Evolutionary conservation across 2,113 vertebrate species (phyloP), one percentile per base, ranked within the genome.

Genomic region (Salvelinus namaycush): DNA sequence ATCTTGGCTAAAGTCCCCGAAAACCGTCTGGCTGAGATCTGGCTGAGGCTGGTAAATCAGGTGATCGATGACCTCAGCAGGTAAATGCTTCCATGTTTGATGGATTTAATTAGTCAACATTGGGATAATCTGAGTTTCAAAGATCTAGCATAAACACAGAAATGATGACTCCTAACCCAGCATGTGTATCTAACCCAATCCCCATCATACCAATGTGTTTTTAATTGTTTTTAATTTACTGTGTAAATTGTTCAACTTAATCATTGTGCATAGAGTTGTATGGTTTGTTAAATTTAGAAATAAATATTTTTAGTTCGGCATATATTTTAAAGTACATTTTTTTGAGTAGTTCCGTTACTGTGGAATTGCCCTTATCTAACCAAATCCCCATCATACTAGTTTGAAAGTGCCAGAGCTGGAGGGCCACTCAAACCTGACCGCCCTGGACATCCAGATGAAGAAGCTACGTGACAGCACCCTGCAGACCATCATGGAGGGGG

Each of bases 361-460:
- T 44, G 39, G 39, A 44, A 44, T 44, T 44, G 9, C 39, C 39
- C 39, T 2, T 44, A 11, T 44, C 39, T 44, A 12, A 44, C 39
- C 39, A 9, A 44, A 44, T 11, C 39, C 39, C 39, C 48, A 18
- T 24, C 51, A 71, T 71, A 62, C 20, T 8, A 12, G n/a, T 80
- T 44, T 62, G 31, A 26, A 26, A 77, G 85, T 95, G 62, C 97
- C 97, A 9, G 82, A 91, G 54, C 84, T 94, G 48, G 95, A 96
- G 87, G 96, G 95, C 57, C 93, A 89, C 82, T 64, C 94, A 76
- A 96, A 97, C 62, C 91, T 99, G 74, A 99, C 98, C 5, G 70
- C 96, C 31, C 93, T 99, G 69, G 98, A 99, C 86, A 92, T 97
- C 79, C 96, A 99, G 81, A 93, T 98, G 62, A 95, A 90, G 85